Evolutionary conservation across 2,113 vertebrate species (phyloP).

Genomic region (Colistium nudipinnis): DNA sequence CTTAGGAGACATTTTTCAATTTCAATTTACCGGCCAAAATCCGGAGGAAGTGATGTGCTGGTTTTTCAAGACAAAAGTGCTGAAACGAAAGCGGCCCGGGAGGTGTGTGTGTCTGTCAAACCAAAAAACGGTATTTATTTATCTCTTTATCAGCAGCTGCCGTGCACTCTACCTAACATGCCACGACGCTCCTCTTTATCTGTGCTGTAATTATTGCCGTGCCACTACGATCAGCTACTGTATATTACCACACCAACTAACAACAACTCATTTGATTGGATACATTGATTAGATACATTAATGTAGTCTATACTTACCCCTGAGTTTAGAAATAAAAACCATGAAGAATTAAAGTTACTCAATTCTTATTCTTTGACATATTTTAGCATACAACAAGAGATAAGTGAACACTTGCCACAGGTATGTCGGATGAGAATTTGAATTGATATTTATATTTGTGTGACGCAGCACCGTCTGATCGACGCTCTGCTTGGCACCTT

Average conservation of each 20-base stretch:
- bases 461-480: not conserved
- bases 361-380: not conserved
- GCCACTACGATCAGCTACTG: not conserved
- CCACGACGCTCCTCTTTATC: not conserved
- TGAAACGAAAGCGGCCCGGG: conserved; percentile 63
- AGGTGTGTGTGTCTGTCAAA: conserved; percentile 40
- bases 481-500: conserved; percentile 27
- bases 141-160: conserved; percentile 21
- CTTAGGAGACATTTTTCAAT: conserved; percentile 79
- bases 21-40: conserved; percentile 77
- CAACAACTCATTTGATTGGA: not conserved
- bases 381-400: not conserved
- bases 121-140: conserved; percentile 28
- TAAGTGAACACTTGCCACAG: not conserved
- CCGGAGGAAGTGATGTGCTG: conserved; percentile 61
- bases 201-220: conserved; percentile 7
- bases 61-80: conserved; percentile 54
- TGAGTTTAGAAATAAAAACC: not conserved
- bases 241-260: too few relatives aligned
- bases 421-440: not conserved
- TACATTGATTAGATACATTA: not conserved
- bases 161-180: not conserved
- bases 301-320: too few relatives aligned
- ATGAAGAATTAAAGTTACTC: not conserved
- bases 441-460: too few relatives aligned